Evolutionary conservation across 64 coral and sea anemone species (phyloP).

Genomic region (Acropora tenuis): DNA sequence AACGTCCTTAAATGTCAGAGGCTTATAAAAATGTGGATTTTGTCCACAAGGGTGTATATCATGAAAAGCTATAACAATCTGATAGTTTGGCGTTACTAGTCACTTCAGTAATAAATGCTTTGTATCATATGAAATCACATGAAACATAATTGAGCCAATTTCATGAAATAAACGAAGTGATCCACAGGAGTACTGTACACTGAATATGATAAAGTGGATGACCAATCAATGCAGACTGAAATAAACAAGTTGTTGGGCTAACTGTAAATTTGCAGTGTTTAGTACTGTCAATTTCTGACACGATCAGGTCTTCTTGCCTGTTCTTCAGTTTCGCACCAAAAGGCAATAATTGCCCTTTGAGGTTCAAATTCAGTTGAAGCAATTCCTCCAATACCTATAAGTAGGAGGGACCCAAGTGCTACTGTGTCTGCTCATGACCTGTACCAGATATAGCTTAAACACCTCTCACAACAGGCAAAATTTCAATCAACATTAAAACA

Average conservation of each 20-base stretch:
- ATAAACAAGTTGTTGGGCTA: too few relatives aligned
- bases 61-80: too few relatives aligned
- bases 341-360: conserved; percentile 55
- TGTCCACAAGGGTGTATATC: too few relatives aligned
- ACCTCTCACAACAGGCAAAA: conserved; percentile 60
- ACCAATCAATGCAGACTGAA: conserved; percentile 24
- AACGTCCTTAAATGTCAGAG: too few relatives aligned
- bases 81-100: too few relatives aligned
- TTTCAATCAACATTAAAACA: conserved; percentile 49
- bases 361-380: conserved; percentile 48
- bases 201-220: too few relatives aligned
- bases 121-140: too few relatives aligned
- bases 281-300: conserved; percentile 41
- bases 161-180: too few relatives aligned
- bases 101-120: too few relatives aligned
- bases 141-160: too few relatives aligned
- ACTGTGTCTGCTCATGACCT: conserved; percentile 39
- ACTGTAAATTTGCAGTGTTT: not conserved
- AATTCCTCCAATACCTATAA: conserved; percentile 41
- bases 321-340: conserved; percentile 52
- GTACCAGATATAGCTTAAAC: conserved; percentile 44
- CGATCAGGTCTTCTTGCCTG: conserved; percentile 46
- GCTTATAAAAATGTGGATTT: too few relatives aligned
- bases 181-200: too few relatives aligned
- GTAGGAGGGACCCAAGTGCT: conserved; percentile 41